Evolutionary conservation across 2,113 vertebrate genomes (phyloP).

Genomic region (Chaenogobius annularis): DNA sequence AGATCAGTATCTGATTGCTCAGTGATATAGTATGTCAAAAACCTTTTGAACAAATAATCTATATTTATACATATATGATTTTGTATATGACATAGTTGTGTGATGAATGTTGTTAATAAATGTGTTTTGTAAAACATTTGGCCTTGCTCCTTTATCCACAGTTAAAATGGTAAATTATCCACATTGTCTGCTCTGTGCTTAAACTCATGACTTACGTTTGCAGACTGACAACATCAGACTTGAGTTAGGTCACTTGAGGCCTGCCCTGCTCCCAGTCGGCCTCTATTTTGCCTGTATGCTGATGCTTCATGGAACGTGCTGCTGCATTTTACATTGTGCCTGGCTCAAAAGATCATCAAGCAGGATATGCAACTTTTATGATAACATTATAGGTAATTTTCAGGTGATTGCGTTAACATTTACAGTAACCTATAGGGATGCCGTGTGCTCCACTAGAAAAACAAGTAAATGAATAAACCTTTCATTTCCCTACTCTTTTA

Average conservation of each 20-base stretch:
- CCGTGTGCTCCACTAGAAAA: neutral
- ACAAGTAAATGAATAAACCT: neutral
- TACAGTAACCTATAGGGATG: neutral
- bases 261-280: neutral
- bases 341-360: neutral
- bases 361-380: neutral
- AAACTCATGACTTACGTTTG: constrained; percentile 33
- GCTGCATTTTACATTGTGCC: neutral
- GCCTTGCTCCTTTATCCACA: constrained; percentile 15
- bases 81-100: constrained; percentile 51
- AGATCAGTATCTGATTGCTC: constrained; percentile 5
- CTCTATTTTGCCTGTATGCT: constrained; percentile 8
- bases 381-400: neutral
- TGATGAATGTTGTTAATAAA: constrained; percentile 50
- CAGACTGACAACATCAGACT: neutral
- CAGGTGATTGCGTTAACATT: neutral
- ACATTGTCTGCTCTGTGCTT: neutral
- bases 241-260: neutral
- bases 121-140: constrained; percentile 21
- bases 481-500: no score
- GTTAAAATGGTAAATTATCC: constrained; percentile 25
- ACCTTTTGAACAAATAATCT: constrained; percentile 53
- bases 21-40: constrained; percentile 27
- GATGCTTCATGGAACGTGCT: neutral
- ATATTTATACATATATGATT: constrained; percentile 72